Evolutionary conservation across 2,113 vertebrate genomes (phyloP).

Genomic region (Sarotherodon lohbergeri): DNA sequence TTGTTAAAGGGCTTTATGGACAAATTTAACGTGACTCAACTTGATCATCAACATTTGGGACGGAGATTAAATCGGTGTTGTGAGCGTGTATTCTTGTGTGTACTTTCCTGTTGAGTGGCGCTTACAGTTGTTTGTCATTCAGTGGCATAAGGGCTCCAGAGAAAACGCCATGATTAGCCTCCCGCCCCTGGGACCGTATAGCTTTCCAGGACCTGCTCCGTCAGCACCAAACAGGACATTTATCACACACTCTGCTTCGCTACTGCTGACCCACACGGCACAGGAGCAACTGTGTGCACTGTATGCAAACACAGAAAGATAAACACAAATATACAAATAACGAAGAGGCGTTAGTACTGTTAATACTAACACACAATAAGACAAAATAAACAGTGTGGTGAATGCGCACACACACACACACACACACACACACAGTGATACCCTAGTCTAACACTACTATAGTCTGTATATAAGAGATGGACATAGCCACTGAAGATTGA

Average conservation of each 20-base stretch:
- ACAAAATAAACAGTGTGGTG: neutral
- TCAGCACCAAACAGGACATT: slow-evolving; percentile 64
- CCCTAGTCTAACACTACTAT: neutral
- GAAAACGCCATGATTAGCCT: slow-evolving; percentile 47
- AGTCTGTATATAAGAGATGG: neutral
- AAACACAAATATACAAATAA: neutral
- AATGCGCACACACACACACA: no score
- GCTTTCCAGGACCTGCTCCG: slow-evolving; percentile 46
- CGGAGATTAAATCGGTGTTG: neutral
- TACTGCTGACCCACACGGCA: slow-evolving; percentile 8
- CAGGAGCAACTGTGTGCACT: neutral
- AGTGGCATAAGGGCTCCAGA: slow-evolving; percentile 27
- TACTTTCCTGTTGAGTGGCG: neutral
- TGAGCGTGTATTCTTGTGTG: neutral
- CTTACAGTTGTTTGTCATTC: slow-evolving; percentile 53
- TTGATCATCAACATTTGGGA: neutral
- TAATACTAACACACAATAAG: neutral
- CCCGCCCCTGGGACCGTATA: slow-evolving; percentile 12
- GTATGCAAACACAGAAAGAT: slow-evolving; percentile 10
- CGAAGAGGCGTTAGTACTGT: neutral
- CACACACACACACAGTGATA: neutral
- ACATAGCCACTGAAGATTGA: neutral
- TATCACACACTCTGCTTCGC: slow-evolving; percentile 42
- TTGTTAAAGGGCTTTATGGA: neutral
- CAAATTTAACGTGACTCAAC: neutral